phyloP scores from a whole-genome alignment of 30 jellyfish, hydroid and myxozoan genomes.

The Hydra vulgaris region DNA sequence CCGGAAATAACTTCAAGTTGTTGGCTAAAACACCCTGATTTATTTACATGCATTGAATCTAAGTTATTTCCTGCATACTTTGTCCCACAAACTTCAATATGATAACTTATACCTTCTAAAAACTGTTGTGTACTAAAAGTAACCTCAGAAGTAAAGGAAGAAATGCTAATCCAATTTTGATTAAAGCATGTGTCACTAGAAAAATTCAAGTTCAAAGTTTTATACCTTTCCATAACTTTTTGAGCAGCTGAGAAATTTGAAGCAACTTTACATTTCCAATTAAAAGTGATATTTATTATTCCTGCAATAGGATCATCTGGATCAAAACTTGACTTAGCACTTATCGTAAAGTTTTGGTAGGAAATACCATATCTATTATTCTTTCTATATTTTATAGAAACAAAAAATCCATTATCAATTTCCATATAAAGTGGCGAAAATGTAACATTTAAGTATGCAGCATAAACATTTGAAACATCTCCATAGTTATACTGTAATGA shows the following conservation, averaged over 20 bases:
- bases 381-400: slow-evolving; percentile 39
- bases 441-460: slow-evolving; percentile 36
- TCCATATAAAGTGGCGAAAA: slow-evolving; percentile 44
- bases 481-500: neutral
- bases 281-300: slow-evolving; percentile 6
- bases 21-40: slow-evolving; percentile 1
- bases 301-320: slow-evolving; percentile 34
- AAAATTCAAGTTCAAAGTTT: neutral
- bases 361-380: neutral
- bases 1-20: neutral
- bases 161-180: neutral
- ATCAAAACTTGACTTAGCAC: slow-evolving; percentile 48
- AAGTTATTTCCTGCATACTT: neutral
- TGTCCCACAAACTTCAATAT: slow-evolving; percentile 6
- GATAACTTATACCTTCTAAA: slow-evolving; percentile 15
- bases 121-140: slow-evolving; percentile 15
- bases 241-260: neutral
- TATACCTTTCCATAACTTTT: neutral
- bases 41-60: too few relatives aligned
- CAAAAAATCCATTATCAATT: slow-evolving; percentile 43
- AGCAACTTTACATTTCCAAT: slow-evolving; percentile 43
- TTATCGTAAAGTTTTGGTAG: slow-evolving; percentile 23
- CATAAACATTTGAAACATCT: neutral
- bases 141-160: neutral
- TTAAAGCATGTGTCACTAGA: neutral